These are phyloP conservation scores for Pollachius pollachius DNA, from an alignment of 2,113 vertebrate genomes.

Conservation along the genomic window DNA sequence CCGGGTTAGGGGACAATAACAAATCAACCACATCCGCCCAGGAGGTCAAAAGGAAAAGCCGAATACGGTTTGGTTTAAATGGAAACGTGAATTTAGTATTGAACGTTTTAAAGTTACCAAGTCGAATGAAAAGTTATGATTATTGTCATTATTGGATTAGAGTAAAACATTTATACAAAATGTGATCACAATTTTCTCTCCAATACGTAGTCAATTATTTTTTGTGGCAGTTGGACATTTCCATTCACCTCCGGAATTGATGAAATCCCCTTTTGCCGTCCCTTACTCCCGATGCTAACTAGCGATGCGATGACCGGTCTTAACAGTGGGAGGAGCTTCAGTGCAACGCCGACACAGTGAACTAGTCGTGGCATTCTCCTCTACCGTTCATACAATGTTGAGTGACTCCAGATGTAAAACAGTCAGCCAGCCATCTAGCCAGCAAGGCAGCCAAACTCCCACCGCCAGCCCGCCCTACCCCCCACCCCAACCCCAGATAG, in stretches of 20 bases:
- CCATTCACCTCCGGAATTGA: slow-evolving; percentile 36
- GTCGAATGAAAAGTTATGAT: too few species aligned
- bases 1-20: slow-evolving; percentile 43
- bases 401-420: slow-evolving; percentile 44
- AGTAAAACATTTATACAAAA: too few species aligned
- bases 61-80: neutral
- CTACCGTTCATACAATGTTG: slow-evolving; percentile 29
- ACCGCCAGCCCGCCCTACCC: slow-evolving; percentile 6
- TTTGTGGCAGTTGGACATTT: slow-evolving; percentile 7
- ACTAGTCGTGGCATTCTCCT: neutral
- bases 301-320: slow-evolving; percentile 56
- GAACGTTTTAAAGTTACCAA: too few species aligned
- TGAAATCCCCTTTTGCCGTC: neutral
- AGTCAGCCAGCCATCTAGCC: slow-evolving; percentile 60
- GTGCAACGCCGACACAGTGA: slow-evolving; percentile 39
- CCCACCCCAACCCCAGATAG: neutral
- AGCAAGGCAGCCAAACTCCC: slow-evolving; percentile 42
- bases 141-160: too few species aligned
- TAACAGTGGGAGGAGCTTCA: slow-evolving; percentile 35
- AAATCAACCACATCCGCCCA: slow-evolving; percentile 44
- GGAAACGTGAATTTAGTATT: too few species aligned
- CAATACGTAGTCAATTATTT: too few species aligned
- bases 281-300: slow-evolving; percentile 20
- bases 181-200: too few species aligned
- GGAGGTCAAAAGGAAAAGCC: slow-evolving; percentile 34